Evolutionary conservation across 2,888 invertebrate species (phyloP).

Genomic region (Nemotelus nigrinus): DNA sequence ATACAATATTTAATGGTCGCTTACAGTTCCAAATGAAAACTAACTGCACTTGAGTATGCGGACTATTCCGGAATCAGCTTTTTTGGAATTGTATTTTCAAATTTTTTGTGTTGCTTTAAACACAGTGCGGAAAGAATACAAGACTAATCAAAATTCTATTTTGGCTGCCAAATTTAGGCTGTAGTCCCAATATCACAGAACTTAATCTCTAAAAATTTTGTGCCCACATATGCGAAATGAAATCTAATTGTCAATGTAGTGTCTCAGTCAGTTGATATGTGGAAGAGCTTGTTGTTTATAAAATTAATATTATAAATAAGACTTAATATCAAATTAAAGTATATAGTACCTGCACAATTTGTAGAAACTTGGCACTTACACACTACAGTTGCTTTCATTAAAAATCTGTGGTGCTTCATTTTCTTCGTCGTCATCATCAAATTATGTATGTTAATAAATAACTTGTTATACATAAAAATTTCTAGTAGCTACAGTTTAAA

Average conservation of each 20-base stretch:
- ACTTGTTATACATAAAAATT: conserved; percentile 27
- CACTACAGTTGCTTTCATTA: conserved; percentile 33
- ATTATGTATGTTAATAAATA: not conserved
- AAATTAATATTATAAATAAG: conserved; percentile 31
- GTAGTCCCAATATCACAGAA: conserved; percentile 12
- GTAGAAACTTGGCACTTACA: conserved; percentile 39
- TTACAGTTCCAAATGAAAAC: not conserved
- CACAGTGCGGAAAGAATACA: no score
- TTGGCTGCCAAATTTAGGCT: no score
- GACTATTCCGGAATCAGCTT: no score
- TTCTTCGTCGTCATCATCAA: conserved; percentile 8
- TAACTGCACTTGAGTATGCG: no score
- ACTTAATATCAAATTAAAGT: conserved; percentile 20
- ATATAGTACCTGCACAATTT: conserved; percentile 34
- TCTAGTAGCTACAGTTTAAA: conserved; percentile 23
- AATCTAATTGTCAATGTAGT: no score
- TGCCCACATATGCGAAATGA: not conserved
- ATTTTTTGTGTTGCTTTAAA: no score
- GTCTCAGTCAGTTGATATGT: conserved; percentile 36
- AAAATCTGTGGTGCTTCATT: not conserved
- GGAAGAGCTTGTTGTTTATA: conserved; percentile 17
- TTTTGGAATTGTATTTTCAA: no score
- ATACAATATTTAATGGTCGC: not conserved
- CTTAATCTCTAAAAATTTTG: not conserved
- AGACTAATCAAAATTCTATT: no score